Percentiles rank a stretch among this genome's conserved stretches.
Evolutionary conservation across 1,140 invertebrate species (phyloP).

Genomic region (Penaeus vannamei): DNA sequence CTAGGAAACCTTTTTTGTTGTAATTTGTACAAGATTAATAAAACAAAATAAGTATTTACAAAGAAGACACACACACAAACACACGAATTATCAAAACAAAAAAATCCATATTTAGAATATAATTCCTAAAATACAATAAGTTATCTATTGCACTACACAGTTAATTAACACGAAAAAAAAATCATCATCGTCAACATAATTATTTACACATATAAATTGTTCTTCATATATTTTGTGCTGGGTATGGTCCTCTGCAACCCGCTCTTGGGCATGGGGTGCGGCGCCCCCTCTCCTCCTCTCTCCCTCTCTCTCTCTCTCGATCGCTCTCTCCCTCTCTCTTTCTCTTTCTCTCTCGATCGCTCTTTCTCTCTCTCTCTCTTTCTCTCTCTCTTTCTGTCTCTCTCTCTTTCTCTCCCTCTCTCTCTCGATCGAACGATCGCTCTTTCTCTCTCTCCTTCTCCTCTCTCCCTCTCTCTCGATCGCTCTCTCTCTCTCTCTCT

Average conservation of each 20-base stretch:
- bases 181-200: neutral
- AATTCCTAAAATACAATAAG: conserved; percentile 49
- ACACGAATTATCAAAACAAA: neutral
- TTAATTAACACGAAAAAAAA: conserved; percentile 54
- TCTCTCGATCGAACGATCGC: too few species aligned
- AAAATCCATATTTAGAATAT: neutral
- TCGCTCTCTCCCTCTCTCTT: too few species aligned
- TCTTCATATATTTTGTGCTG: conserved; percentile 58
- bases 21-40: conserved; percentile 61
- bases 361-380: too few species aligned
- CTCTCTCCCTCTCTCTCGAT: too few species aligned
- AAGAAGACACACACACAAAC: conserved; percentile 44
- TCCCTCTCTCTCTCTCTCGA: too few species aligned
- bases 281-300: too few species aligned
- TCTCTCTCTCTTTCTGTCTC: too few species aligned
- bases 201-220: conserved; percentile 35
- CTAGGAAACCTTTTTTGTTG: conserved; percentile 54
- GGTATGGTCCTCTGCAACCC: conserved; percentile 3
- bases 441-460: too few species aligned
- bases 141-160: conserved; percentile 65
- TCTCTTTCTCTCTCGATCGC: too few species aligned
- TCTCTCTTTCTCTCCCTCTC: too few species aligned
- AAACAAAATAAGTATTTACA: conserved; percentile 49
- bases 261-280: too few species aligned
- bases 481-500: too few species aligned